phyloP scores from a whole-genome alignment of 2,797 vertebrate species.

The Macropodus opercularis region DNA sequence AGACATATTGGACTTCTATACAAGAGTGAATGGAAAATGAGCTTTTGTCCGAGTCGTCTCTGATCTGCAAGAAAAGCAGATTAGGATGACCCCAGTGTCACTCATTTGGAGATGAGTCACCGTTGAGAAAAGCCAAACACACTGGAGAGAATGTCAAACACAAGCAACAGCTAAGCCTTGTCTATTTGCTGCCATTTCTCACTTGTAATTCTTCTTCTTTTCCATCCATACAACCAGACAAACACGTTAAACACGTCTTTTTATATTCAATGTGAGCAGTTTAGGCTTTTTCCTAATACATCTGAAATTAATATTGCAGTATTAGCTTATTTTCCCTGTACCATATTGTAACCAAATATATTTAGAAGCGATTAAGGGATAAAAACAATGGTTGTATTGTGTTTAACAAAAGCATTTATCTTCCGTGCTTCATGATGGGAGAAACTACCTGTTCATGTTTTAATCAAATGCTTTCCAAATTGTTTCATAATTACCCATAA shows the following conservation, averaged over 20 bases:
- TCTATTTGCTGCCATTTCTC: conserved; percentile 19
- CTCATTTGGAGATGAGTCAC: conserved; percentile 76
- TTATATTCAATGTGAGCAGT: neutral
- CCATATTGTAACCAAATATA: neutral
- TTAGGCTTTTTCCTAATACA: neutral
- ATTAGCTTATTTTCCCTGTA: neutral
- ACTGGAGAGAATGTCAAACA: conserved; percentile 77
- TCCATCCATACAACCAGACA: neutral
- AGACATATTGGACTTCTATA: conserved; percentile 66
- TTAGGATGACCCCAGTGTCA: conserved; percentile 77
- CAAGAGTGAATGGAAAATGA: conserved; percentile 59
- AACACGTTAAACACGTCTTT: neutral
- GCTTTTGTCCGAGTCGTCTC: conserved; percentile 62
- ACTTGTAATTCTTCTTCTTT: conserved; percentile 6
- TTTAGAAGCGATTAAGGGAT: conserved; percentile 21
- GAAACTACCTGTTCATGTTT: conserved; percentile 72
- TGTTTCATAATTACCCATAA: conserved; percentile 79
- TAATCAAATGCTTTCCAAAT: conserved; percentile 76
- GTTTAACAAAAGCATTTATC: conserved; percentile 45
- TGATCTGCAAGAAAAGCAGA: conserved; percentile 79
- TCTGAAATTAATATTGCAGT: conserved; percentile 2
- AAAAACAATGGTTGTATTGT: conserved; percentile 20
- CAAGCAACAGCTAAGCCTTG: conserved; percentile 45
- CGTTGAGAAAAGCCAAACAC: conserved; percentile 73
- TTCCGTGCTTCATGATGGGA: conserved; percentile 45